Base-by-base conservation (phyloP, 1,140 invertebrate genomes). In the Drusus annulatus region DNA sequence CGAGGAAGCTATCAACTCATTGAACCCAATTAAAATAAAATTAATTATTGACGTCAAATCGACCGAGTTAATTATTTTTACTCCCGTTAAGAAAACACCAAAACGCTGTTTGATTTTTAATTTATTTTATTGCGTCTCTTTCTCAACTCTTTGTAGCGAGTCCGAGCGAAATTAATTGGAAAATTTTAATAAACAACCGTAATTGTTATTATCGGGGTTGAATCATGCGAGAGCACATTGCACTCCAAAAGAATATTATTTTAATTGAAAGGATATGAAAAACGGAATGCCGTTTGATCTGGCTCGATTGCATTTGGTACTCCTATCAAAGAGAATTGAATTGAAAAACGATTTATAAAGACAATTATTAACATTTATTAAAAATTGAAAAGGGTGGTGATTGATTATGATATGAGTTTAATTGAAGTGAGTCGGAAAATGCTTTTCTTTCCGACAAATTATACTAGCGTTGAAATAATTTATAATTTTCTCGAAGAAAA, bases 151-250 rank as follows among this genome's bases (percentile, higher is more conserved):
- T 25, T 60, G 28, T 50, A 45, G 15, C 31, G 19, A 45, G 28
- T 8, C 60, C 19, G 52, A 8, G 74, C 73, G 62, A 25, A 83
- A 83, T 83, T 83, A 83, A 81, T 81, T 63, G 82, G 82, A 83
- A 83, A 81, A 79, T 80, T 83, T 83, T 83, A 83, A 83, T 83
- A 83, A 83, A 83, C 80, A 83, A 25, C 77, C 36, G 54, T 83
- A 79, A 83, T 83, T 83, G 80, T 73, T 77, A 45, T 45, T 45
- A 45, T 45, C 13, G 36, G 10, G 13, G 80, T 81, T 50, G 28
- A 81, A 79, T 79, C 79, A 45, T 56, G 51, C 45, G 82, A 77
- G 62, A 73, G 77, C 76, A 63, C 76, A 81, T 63, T 81, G 77
- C 69, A 79, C 52, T 71, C 28, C 28, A 52, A 63, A 79, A 79